Evolutionary conservation across 1,140 invertebrate species (phyloP), one percentile per base, ranked within the genome.

Genomic region (Anastatus disparis): DNA sequence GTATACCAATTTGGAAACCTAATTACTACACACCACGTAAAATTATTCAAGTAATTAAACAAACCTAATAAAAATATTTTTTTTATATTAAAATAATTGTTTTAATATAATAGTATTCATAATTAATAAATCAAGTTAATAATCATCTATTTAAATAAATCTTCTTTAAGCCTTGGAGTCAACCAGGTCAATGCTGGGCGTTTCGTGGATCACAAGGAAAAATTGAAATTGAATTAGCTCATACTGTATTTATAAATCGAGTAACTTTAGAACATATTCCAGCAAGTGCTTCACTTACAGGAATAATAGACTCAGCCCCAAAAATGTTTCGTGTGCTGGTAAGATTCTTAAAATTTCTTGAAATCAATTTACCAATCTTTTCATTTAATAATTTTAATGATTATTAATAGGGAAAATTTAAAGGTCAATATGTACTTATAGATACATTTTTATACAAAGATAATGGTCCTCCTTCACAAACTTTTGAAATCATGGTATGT

Each of bases 131-230:
- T n/a, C n/a, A n/a, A n/a, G n/a, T n/a, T n/a, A n/a, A n/a, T n/a
- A n/a, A n/a, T n/a, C n/a, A n/a, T n/a, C n/a, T n/a, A 29, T 17
- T 44, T 52, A 38, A 46, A 50, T 52, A 12, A 31, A 48, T 50
- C 29, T 35, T 1, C 12, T 31, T 38, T 42, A 35, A 40, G 56
- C 66, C 66, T 20, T 69, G 66, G 66, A 27, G 46, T 1, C n/a
- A 82, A 77, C 70, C 97, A 12, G 97, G 97, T 31, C 91, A 98
- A 82, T 99, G 97, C 87, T 99, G 96, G 96, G 93, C 96, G 35
- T 98, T 99, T 85, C 91, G 93, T 81, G 96, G 95, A 17, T 91
- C 91, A 74, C 89, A 92, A 6, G 97, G 96, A 12, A 81, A 81
- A 75, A 70, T 83, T 65, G 76, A 78, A 72, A 81, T 83, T 31